Base-by-base conservation (phyloP, 2,113 vertebrate genomes). In the Poecilia latipinna region DNA sequence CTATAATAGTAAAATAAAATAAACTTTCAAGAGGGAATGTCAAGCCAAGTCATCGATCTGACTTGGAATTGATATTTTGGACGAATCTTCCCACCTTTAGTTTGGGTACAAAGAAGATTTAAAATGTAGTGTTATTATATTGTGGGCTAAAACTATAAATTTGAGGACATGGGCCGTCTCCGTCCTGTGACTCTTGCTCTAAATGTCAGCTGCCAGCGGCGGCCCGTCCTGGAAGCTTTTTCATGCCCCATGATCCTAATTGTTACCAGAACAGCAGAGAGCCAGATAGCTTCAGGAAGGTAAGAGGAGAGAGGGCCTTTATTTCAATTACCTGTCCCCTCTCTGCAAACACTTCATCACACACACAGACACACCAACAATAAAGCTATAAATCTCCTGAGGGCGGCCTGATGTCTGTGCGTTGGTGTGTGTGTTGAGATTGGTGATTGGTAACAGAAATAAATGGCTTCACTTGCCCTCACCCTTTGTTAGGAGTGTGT, bases 261-360 rank as follows among this genome's bases (percentile, higher is more conserved):
- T 78, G 71, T 78, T 63, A 62, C 61, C 63, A 72, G 65, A 75
- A 24, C 65, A 51, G 61, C 72, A 73, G 60, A 37, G 78, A 66
- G 73, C 66, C 66, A 42, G 39, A n/a, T 31, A 37, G 60, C 54
- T 77, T 65, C 26, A 78, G 78, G 80, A 70, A 78, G 68, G 54
- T 60, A 28, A 70, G 2, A 60, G 28, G 32, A 77, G 28, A 48
- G 61, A 80, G 35, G 67, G 17, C 60, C 48, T 84, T 82, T 69
- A 77, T 77, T 81, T 87, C 73, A 83, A 85, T 89, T 75, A 83
- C 76, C 57, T 83, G 62, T 70, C 78, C 33, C 68, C 62, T 77
- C 70, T 75, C 48, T 57, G 65, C 74, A 70, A 65, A 86, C 67
- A 68, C 51, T 60, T 65, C 32, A 8, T 75, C 81, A 60, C 68